Conservation (phyloP, 1,140 invertebrate genomes). For the Drosophila nikananu region DNA sequence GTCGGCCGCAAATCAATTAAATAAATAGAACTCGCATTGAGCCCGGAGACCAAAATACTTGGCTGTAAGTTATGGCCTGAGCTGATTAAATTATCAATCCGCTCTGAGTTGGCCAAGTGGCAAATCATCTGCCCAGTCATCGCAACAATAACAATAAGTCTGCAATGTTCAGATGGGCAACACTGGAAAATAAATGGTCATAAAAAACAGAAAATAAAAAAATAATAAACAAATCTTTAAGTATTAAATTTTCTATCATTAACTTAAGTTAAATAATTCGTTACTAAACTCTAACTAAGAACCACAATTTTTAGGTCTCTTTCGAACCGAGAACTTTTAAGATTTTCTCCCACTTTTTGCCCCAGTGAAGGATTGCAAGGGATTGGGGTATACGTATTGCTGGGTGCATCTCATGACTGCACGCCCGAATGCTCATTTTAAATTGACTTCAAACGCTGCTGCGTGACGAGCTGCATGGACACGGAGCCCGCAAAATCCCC, state of each 20-base stretch:
- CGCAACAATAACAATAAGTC: slow-evolving; percentile 73
- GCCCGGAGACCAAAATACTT: slow-evolving; percentile 22
- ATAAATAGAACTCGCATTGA: slow-evolving; percentile 51
- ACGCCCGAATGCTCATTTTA: slow-evolving; percentile 83
- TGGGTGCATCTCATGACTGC: slow-evolving; percentile 77
- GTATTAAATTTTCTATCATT: too few species aligned
- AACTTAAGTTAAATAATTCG: too few species aligned
- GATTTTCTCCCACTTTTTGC: not conserved
- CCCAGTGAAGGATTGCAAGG: slow-evolving; percentile 27
- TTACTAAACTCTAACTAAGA: not conserved
- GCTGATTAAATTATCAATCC: slow-evolving; percentile 72
- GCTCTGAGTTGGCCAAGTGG: slow-evolving; percentile 61
- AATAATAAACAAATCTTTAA: not conserved
- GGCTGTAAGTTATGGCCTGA: slow-evolving; percentile 38
- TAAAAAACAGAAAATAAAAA: not conserved
- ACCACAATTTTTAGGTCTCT: not conserved
- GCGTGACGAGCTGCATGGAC: slow-evolving; percentile 77
- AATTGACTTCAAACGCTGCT: slow-evolving; percentile 84
- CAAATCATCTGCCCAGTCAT: slow-evolving; percentile 70
- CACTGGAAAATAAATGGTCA: not conserved
- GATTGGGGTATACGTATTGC: slow-evolving; percentile 16
- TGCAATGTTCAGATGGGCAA: slow-evolving; percentile 11
- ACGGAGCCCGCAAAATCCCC: slow-evolving; percentile 54
- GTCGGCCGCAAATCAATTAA: slow-evolving; percentile 66
- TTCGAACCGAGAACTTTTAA: not conserved